A percentile compares a stretch with the other conserved stretches of the same genome.
phyloP scores from a whole-genome alignment of 2,888 invertebrate genomes.

The Perizoma flavofasciatum region DNA sequence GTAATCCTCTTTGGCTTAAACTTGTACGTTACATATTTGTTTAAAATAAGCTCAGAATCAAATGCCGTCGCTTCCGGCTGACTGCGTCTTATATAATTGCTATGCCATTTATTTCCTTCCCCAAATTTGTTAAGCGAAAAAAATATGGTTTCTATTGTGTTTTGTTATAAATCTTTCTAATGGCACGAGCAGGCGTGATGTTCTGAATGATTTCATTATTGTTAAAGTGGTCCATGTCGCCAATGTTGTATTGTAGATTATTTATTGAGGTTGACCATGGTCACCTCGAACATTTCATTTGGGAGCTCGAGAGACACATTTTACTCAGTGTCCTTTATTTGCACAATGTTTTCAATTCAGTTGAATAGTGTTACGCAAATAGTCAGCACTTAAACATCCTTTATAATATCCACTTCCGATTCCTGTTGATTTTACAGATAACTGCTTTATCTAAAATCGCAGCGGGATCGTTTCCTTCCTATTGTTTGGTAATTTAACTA shows the following conservation, averaged over 20 bases:
- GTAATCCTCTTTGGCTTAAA: constrained; percentile 77
- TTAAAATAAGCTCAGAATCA: constrained; percentile 69
- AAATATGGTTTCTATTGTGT: constrained; percentile 71
- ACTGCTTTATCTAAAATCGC: constrained; percentile 17
- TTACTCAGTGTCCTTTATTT: constrained; percentile 19
- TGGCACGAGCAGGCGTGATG: constrained; percentile 74
- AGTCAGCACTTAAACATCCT: constrained; percentile 13
- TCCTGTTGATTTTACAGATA: constrained; percentile 22
- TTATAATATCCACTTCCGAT: constrained; percentile 16
- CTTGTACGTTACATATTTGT: constrained; percentile 73
- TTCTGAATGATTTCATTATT: constrained; percentile 60
- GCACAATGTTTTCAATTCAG: constrained; percentile 22
- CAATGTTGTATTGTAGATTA: constrained; percentile 47
- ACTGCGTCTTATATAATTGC: constrained; percentile 72
- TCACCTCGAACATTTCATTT: constrained; percentile 11
- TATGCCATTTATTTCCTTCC: constrained; percentile 76
- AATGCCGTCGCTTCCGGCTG: constrained; percentile 78
- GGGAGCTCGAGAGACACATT: constrained; percentile 9
- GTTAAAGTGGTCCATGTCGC: constrained; percentile 60
- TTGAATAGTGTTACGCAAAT: constrained; percentile 31
- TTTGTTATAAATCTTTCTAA: constrained; percentile 74
- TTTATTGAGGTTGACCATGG: constrained; percentile 50
- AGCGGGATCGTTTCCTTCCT: background rate
- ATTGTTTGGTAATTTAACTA: background rate
- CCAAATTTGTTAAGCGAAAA: constrained; percentile 66